phyloP scores from a whole-genome alignment of 2,888 invertebrate genomes.

The Periphyllus acericola region DNA sequence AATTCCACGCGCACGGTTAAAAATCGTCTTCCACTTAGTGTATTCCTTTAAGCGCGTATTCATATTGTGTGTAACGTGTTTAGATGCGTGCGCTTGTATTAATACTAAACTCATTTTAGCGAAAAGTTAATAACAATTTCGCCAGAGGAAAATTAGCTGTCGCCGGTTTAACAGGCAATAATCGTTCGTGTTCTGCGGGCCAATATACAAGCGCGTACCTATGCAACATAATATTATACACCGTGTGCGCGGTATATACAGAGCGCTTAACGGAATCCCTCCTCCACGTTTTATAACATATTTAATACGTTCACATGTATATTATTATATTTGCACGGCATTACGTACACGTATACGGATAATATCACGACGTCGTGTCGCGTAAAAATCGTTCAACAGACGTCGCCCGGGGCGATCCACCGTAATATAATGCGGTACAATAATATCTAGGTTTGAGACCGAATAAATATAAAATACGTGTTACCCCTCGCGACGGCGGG shows the following conservation, averaged over 20 bases:
- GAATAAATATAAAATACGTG: background rate
- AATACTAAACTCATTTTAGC: slow-evolving; percentile 4
- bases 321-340: background rate
- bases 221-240: background rate
- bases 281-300: background rate
- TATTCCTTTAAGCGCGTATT: background rate
- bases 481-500: background rate
- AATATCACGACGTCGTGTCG: background rate
- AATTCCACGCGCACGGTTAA: no score
- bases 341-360: background rate
- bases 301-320: background rate
- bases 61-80: background rate
- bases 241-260: background rate
- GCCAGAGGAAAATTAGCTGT: slow-evolving; percentile 52
- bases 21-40: no score
- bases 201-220: background rate
- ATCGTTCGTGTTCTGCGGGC: slow-evolving; percentile 24
- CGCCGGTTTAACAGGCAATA: slow-evolving; percentile 49
- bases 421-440: no score
- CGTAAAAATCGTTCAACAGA: slow-evolving; percentile 19
- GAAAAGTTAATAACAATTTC: slow-evolving; percentile 55
- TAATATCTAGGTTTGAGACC: background rate
- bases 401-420: background rate
- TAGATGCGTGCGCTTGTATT: no score
- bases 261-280: slow-evolving; percentile 23